Base-by-base conservation (phyloP, 2,113 vertebrate species). In the Python bivittatus region DNA sequence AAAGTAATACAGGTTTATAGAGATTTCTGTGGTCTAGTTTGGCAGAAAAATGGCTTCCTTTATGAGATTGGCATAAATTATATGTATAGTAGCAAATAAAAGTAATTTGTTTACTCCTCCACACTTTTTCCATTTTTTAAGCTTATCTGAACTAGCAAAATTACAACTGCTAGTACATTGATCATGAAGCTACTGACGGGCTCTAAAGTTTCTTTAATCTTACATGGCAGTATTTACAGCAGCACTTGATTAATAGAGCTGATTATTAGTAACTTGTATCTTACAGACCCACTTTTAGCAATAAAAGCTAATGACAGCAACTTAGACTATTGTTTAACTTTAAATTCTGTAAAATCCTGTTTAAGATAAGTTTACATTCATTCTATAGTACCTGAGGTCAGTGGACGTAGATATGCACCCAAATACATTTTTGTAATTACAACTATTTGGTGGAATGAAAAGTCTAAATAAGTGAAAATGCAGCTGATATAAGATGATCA, bases 201-300 rank as follows among this genome's bases (percentile, higher is more conserved):
- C 97, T 98, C 97, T 98, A 98, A 98, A 98, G 97, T 98, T 98
- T 98, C 97, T 98, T 98, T 96, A 90, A 95, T 94, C 72, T 96
- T 95, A 88, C 84, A 48, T 90, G 88, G 25, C 64, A 85, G 27
- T 90, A 29, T 89, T n/a, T 61, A 10, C 6, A 42, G 54, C 44
- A 54, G 33, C 13, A 44, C 29, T 64, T 60, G 10, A 3, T 61
- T 88, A 90, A 53, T 88, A n/a, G 13, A 20, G 60, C 22, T 52
- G 42, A 57, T 68, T 64, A 29, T 33, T 79, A 54, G 25, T 44
- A 44, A 56, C 20, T 52, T 83, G 12, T 85, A 23, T 54, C 13
- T 87, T 79, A 57, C 8, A 48, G 23, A 1, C 42, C 48, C 38
- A 5, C 33, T 60, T 85, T 56, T 44, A 68, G 44, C 29, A 56